phyloP scores from a whole-genome alignment of 2,113 vertebrate species.

The Myiopsitta monachus region DNA sequence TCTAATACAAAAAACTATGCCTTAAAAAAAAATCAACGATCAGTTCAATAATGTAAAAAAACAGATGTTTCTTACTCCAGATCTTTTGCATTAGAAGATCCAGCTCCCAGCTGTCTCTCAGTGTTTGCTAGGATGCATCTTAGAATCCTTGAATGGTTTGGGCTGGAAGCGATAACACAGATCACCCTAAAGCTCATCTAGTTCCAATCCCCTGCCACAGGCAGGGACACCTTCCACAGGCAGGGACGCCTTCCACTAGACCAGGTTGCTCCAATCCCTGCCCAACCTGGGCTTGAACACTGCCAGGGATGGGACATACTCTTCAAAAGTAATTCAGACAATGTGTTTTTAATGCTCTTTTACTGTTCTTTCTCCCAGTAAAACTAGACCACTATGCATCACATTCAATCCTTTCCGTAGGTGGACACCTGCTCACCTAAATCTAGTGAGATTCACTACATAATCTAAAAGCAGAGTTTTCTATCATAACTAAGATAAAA shows the following conservation, averaged over 20 bases:
- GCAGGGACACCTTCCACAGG: background rate
- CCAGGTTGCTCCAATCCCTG: background rate
- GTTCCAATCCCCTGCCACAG: background rate
- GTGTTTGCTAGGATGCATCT: background rate
- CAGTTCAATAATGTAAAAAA: background rate
- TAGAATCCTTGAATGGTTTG: background rate
- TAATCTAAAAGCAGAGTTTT: background rate
- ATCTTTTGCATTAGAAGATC: background rate
- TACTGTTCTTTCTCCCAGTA: background rate
- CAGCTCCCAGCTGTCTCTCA: background rate
- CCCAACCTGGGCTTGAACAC: background rate
- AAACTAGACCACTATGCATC: background rate
- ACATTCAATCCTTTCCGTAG: background rate
- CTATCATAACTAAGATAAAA: background rate
- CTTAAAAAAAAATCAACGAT: background rate
- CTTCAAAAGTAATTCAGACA: background rate
- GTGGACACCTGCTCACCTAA: background rate
- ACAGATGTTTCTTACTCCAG: background rate
- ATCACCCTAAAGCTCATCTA: background rate
- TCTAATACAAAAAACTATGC: background rate
- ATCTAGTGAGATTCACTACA: background rate
- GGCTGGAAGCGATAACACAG: background rate
- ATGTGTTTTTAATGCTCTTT: background rate
- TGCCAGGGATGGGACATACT: background rate
- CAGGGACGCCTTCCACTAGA: background rate